These are phyloP conservation scores for Proterorhinus semilunaris DNA, from an alignment of 2,113 vertebrate genomes.

Conservation along the genomic window DNA sequence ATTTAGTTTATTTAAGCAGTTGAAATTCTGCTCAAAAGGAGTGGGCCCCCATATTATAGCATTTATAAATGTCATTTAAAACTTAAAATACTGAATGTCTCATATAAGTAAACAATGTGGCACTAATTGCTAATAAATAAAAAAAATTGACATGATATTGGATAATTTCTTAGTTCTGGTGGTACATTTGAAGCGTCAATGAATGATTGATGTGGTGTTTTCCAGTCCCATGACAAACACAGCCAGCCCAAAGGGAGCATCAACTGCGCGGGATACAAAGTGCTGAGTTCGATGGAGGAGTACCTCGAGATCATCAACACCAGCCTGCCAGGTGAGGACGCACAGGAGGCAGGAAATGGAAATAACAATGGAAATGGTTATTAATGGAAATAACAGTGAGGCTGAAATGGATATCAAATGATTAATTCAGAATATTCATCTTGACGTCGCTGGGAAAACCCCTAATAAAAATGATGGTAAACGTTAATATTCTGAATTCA, in stretches of 20 bases:
- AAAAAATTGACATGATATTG: no score
- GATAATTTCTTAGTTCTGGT: background rate
- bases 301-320: constrained; percentile 86
- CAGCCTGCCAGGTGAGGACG: constrained; percentile 84
- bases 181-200: background rate
- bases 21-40: no score
- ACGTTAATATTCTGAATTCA: no score
- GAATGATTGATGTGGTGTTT: background rate
- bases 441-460: background rate
- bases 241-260: constrained; percentile 81
- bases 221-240: constrained; percentile 84
- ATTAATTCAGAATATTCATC: background rate
- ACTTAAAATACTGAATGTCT: no score
- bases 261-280: constrained; percentile 89
- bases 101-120: no score
- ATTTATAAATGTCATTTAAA: no score
- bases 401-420: background rate
- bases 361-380: no score
- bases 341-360: background rate
- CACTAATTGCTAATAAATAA: no score
- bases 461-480: no score
- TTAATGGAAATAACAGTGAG: no score
- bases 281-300: constrained; percentile 87
- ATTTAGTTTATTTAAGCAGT: no score
- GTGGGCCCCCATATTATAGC: no score